Evolutionary conservation across 2,797 vertebrate species (phyloP).

Genomic region (Anguilla megastoma): DNA sequence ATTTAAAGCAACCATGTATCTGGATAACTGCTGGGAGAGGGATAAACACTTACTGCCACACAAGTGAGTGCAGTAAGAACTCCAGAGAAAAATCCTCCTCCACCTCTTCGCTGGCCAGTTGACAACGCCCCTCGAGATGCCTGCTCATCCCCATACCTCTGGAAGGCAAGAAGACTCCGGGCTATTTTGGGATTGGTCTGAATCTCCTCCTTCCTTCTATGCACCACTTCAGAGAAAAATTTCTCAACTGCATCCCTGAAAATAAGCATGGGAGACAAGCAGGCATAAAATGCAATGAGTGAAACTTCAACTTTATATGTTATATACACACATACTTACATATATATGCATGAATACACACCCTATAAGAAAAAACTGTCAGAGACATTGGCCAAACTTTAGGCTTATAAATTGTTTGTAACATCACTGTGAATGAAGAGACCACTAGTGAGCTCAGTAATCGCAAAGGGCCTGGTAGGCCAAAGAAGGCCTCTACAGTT

Average conservation of each 20-base stretch:
- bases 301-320: not conserved
- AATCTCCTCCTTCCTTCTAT: constrained; percentile 78
- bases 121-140: constrained; percentile 54
- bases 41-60: constrained; percentile 73
- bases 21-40: not conserved
- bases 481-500: too few species aligned
- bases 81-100: constrained; percentile 88
- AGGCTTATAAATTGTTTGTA: too few species aligned
- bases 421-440: too few species aligned
- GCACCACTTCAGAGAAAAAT: constrained; percentile 79
- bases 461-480: too few species aligned
- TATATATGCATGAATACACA: too few species aligned
- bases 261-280: not conserved
- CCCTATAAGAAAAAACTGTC: too few species aligned
- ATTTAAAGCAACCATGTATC: not conserved
- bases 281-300: not conserved
- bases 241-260: constrained; percentile 87
- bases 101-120: constrained; percentile 71
- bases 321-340: too few species aligned
- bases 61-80: constrained; percentile 86
- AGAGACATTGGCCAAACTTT: too few species aligned
- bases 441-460: too few species aligned
- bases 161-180: constrained; percentile 80
- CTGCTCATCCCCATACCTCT: constrained; percentile 82
- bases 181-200: constrained; percentile 72